phyloP scores from a whole-genome alignment of 2,113 vertebrate species.

The Strix aluco region DNA sequence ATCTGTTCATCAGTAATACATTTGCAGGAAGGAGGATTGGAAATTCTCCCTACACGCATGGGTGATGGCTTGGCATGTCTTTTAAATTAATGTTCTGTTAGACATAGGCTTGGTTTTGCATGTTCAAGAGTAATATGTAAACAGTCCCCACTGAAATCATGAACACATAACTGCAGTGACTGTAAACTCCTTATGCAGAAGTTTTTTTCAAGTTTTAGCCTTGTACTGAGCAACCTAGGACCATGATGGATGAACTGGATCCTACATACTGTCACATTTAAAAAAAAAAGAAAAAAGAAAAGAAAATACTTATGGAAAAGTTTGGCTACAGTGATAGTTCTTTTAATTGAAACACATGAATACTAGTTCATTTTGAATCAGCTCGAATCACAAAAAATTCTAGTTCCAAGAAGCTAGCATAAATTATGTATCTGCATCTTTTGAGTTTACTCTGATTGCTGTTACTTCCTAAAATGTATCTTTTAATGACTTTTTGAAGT shows the following conservation, averaged over 20 bases:
- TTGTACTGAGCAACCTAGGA: background rate
- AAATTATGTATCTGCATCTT: background rate
- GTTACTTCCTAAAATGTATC: background rate
- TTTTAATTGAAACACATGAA: background rate
- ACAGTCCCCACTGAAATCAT: background rate
- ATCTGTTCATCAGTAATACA: background rate
- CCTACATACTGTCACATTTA: background rate
- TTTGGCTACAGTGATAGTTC: background rate
- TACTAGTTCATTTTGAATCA: background rate
- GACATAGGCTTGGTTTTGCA: background rate
- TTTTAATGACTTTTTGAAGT: background rate
- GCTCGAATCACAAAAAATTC: background rate
- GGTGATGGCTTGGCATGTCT: background rate
- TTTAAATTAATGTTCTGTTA: background rate
- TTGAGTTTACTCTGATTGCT: background rate
- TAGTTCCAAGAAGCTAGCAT: background rate
- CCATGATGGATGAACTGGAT: background rate
- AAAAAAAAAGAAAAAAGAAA: background rate
- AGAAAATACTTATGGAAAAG: background rate
- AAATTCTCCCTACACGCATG: background rate
- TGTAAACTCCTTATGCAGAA: background rate
- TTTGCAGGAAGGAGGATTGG: background rate
- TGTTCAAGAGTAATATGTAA: background rate
- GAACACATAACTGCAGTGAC: background rate
- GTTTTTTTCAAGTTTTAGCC: background rate